A percentile compares a stretch with the other conserved stretches of the same genome.
Evolutionary conservation across 2,888 invertebrate genomes (phyloP).

Genomic region (Aphodius sticticus): DNA sequence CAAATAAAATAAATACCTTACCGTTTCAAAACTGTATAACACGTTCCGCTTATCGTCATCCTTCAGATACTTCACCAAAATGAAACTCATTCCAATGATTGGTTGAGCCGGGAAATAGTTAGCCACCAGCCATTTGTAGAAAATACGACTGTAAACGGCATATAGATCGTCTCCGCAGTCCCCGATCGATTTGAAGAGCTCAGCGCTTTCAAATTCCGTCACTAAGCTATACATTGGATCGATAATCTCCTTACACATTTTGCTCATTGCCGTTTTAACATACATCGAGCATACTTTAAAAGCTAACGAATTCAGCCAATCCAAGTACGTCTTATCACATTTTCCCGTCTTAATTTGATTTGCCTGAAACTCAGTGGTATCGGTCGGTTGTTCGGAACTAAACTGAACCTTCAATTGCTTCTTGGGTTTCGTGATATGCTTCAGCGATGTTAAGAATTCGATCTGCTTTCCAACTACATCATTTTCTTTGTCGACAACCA

Average conservation of each 20-base stretch:
- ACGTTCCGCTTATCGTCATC: slow-evolving; percentile 65
- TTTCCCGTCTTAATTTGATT: slow-evolving; percentile 39
- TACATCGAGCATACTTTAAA: slow-evolving; percentile 63
- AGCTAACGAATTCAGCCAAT: slow-evolving; percentile 61
- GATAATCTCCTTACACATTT: slow-evolving; percentile 61
- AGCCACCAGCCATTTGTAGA: slow-evolving; percentile 62
- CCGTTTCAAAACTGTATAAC: slow-evolving; percentile 66
- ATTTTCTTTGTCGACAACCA: slow-evolving; percentile 26
- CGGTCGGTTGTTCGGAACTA: slow-evolving; percentile 40
- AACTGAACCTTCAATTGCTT: slow-evolving; percentile 67
- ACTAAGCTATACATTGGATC: slow-evolving; percentile 65
- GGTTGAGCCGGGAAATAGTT: slow-evolving; percentile 63
- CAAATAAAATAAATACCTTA: slow-evolving; percentile 50
- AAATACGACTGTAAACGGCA: slow-evolving; percentile 49
- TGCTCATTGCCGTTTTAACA: slow-evolving; percentile 63
- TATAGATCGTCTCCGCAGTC: slow-evolving; percentile 42
- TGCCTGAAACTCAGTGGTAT: background rate
- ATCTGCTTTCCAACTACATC: slow-evolving; percentile 56
- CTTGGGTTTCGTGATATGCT: slow-evolving; percentile 57
- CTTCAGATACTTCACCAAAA: slow-evolving; percentile 65
- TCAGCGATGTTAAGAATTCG: slow-evolving; percentile 61
- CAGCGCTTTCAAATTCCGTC: slow-evolving; percentile 64
- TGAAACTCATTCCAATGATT: slow-evolving; percentile 70
- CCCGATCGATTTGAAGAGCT: slow-evolving; percentile 58
- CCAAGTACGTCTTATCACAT: slow-evolving; percentile 56